These are phyloP conservation scores for Silvanus unidentatus DNA, from an alignment of 2,888 invertebrate genomes.

Conservation along the genomic window DNA sequence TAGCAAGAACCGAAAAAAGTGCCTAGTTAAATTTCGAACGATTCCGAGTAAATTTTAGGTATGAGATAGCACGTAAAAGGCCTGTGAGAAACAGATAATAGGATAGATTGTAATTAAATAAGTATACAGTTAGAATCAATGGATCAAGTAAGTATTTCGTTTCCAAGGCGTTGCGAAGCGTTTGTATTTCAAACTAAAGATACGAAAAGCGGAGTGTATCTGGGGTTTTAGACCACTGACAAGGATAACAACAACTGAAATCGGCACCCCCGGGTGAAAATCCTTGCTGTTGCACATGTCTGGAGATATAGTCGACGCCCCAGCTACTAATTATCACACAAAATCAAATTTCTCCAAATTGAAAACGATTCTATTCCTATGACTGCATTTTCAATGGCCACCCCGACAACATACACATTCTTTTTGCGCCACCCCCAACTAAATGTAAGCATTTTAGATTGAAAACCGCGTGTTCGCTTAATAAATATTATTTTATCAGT, in stretches of 20 bases:
- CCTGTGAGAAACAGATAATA: neutral
- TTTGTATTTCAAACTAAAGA: neutral
- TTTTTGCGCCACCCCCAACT: too few relatives aligned
- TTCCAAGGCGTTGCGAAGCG: too few relatives aligned
- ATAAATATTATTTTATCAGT: too few relatives aligned
- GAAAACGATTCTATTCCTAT: too few relatives aligned
- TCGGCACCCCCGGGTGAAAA: constrained; percentile 3
- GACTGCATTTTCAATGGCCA: too few relatives aligned
- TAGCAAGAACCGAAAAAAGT: too few relatives aligned
- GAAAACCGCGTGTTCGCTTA: too few relatives aligned
- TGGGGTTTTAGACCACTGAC: constrained; percentile 2
- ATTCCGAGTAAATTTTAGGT: too few relatives aligned
- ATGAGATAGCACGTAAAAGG: too few relatives aligned
- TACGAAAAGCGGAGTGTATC: neutral
- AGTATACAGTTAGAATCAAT: constrained; percentile 5
- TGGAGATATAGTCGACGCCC: constrained; percentile 2
- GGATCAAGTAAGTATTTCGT: constrained; percentile 1
- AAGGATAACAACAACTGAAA: constrained; percentile 6
- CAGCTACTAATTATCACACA: constrained; percentile 1
- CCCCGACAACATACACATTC: too few relatives aligned
- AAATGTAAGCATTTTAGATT: too few relatives aligned
- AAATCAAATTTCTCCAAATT: neutral
- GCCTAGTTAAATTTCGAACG: too few relatives aligned
- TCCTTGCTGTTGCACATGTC: constrained; percentile 5
- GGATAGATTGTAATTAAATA: constrained; percentile 2